Base-by-base conservation (phyloP, 2,113 vertebrate genomes). In the Madoqua kirkii region DNA sequence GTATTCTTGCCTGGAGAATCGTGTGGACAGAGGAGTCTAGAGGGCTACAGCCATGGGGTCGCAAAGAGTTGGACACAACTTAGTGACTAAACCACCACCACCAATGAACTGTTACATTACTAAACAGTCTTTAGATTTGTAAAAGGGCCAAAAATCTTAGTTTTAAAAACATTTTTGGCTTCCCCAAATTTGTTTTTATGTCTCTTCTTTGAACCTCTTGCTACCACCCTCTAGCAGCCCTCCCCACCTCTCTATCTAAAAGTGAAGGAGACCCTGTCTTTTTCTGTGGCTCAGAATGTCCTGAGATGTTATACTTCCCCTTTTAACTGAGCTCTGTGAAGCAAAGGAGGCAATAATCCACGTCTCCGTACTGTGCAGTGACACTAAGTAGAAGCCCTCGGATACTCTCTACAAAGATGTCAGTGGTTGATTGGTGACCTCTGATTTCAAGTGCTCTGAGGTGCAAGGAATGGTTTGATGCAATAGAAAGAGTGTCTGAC, bases 111-210 rank as follows among this genome's bases (percentile, higher is more conserved):
- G 40, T 76, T 89, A 27, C 8, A 45, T 94, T 91, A 86, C 33
- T 87, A 43, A 86, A 19, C 11, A 57, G 40, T 64, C 40, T 82
- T 96, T 62, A 84, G 83, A 67, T 91, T 60, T 60, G 3, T 67
- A 16, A 91, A 85, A 85, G 23, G 23, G 33, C 45, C 84, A 94
- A 21, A 89, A 92, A 31, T 43, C 27, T 50, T 92, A 74, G 67
- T 91, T 95, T 85, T 60, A 85, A 74, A 74, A 89, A 79, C 67
- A 13, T 11, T 13, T 85, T 87, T 54, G 25, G 11, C 23, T 60
- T 82, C 25, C 91, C 52, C 25, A 13, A 21, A 29, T 48, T 74
- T 94, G 36, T 81, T 52, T 54, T 27, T 29, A 10, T n/a, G 10
- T 60, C 55, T 92, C 57, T 91, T 85, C 82, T 89, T 52, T 45